Base-by-base conservation (phyloP, 1,140 invertebrate genomes). In the Drosophila nebulosa region DNA sequence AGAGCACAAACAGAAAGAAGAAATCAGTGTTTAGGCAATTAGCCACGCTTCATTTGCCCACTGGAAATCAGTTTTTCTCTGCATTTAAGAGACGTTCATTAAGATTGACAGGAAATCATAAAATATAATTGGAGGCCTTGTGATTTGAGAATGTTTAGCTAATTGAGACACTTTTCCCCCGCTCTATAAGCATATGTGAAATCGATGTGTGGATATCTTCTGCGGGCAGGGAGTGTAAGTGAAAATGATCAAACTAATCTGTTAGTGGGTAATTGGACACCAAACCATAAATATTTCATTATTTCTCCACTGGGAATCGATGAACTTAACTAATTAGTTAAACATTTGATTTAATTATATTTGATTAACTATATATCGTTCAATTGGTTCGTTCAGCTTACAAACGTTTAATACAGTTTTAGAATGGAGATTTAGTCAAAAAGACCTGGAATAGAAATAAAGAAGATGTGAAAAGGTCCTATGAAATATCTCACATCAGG, bases 81-180 rank as follows among this genome's bases (percentile, higher is more conserved):
- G 55, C 64, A 59, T 39, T 61, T 68, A 69, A 60, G 30, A 32
- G 52, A 58, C 67, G 62, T 71, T 81, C 68, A 88, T 86, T 69
- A 71, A 75, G 83, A 81, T 71, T 86, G 81, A 86, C 81, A 88
- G 81, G 83, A 86, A 86, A 88, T 88, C 83, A 71, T 86, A 78
- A 88, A 81, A 63, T 78, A 74, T 81, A 81, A 81, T 80, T 81
- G 46, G 64, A 81, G 78, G 66, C 77, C 63, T 70, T 64, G 62
- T 69, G 55, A 52, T 64, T 66, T 63, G 68, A 24, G 50, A 36
- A 59, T 69, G 69, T 70, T 78, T 58, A 52, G 74, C 74, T 78
- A 85, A 85, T 85, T 81, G 81, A 78, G 36, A 59, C 58, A 22
- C 58, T 61, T 56, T 64, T 57, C 39, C 18, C 9, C 39, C 2